Base-by-base conservation (phyloP, 2,888 invertebrate genomes). In the Tortrix viridana region DNA sequence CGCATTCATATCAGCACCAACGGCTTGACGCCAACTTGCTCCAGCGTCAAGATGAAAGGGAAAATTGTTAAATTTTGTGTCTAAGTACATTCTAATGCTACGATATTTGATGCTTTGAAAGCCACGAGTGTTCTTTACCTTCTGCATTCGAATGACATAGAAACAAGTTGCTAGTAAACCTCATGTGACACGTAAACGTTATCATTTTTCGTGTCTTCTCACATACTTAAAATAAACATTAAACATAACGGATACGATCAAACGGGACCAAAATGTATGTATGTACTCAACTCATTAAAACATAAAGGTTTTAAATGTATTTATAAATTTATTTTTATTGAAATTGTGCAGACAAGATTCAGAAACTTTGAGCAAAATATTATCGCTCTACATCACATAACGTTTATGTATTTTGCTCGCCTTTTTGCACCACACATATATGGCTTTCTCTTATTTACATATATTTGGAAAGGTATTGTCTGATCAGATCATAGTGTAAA, bases 391-490 rank as follows among this genome's bases (percentile, higher is more conserved):
- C 5, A 38, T 14, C 14, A 38, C 38, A 38, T n/a, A n/a, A n/a
- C n/a, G 14, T 9, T n/a, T n/a, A 38, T n/a, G 2, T 5, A 61
- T 49, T 48, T 50, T 44, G 50, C 62, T 62, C 50, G 38, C n/a
- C 16, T 46, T 50, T 50, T 23, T 12, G n/a, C 41, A 53, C 53
- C 37, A 37, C 38, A 41, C 41, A 46, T 46, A 55, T 43, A 52
- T 57, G 46, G 50, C 56, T 26, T 16, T 32, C 46, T 55, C 49
- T 57, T 46, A 47, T 37, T 56, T 57, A 62, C 23, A 62, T 56
- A 50, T 57, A 57, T 57, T 57, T 62, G 62, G 56, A 62, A 50
- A 62, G 56, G 56, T 62, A 57, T 62, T 57, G 56, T 62, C 56
- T 62, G 62, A 62, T 62, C 50, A 52, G 62, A 62, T 62, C 50